Evolutionary conservation across 2,797 vertebrate genomes (phyloP).

Genomic region (Avahi laniger): DNA sequence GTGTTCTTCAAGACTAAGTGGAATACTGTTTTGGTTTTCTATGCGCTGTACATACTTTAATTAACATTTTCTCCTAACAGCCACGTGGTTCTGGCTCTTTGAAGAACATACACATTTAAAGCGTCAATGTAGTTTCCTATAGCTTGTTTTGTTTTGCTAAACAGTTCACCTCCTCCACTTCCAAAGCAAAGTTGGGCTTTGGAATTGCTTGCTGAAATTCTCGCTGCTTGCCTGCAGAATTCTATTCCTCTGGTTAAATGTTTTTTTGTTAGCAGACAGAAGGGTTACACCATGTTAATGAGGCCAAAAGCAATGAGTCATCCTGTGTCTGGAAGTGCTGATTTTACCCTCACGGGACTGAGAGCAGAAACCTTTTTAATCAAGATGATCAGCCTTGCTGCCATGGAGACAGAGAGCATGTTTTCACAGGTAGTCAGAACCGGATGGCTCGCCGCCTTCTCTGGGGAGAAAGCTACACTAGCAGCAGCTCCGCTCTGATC

Average conservation of each 20-base stretch:
- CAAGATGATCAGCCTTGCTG: neutral
- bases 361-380: constrained; percentile 1
- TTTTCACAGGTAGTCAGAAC: constrained; percentile 25
- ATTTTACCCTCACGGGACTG: neutral
- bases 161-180: neutral
- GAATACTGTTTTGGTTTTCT: neutral
- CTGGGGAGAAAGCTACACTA: neutral
- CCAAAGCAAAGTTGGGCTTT: neutral
- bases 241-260: neutral
- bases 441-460: neutral
- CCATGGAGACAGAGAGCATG: neutral
- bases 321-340: neutral
- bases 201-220: neutral
- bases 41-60: neutral
- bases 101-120: neutral
- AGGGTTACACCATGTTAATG: neutral
- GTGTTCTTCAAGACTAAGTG: neutral
- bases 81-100: neutral
- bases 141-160: neutral
- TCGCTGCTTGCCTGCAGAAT: neutral
- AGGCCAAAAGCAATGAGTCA: constrained; percentile 37
- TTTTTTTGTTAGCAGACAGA: constrained; percentile 24
- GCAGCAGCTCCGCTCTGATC: neutral
- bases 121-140: neutral
- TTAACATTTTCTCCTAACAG: neutral